Base-by-base conservation (phyloP, 2,797 vertebrate genomes). In the Lepidocolaptes lacrymiger region DNA sequence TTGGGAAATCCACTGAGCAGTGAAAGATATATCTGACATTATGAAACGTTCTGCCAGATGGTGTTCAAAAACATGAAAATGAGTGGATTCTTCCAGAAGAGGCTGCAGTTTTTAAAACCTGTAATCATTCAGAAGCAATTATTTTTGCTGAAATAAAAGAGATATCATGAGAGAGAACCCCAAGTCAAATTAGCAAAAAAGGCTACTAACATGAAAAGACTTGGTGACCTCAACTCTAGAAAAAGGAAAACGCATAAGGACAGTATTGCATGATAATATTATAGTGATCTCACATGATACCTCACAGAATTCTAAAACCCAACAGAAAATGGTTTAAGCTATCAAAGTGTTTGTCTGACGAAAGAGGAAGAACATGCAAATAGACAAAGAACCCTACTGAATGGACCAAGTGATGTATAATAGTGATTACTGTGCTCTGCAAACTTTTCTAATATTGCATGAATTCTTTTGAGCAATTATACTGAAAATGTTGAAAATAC, bases 401-500 rank as follows among this genome's bases (percentile, higher is more conserved):
- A 85, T 17, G 36, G 20, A 79, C 34, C 32, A 72, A 84, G 15
- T 30, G 41, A 71, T 94, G 85, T 95, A 85, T 77, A 96, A 85
- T 48, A 83, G 59, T 78, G 58, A 72, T 95, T 93, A 83, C 24
- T 91, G 28, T 58, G 67, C 28, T 58, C 30, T 94, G 85, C 62
- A 94, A 97, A 95, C 14, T 84, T 96, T 95, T 92, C 55, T 92
- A 90, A 88, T 91, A 75, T 58, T 75, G 30, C 87, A 56, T 34
- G 56, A 96, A 78, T 96, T 97, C 89, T 96, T 97, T 97, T 95
- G 95, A 90, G 84, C 59, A 94, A 96, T 97, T 96, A 94, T 27
- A 73, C 46, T 76, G 91, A 96, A 94, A 95, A 86, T 55, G 49
- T 77, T 86, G 62, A 93, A 96, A 97, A 97, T 89, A 96, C 59